Base-by-base conservation (phyloP, 2,113 vertebrate genomes). In the Nematolebias whitei region DNA sequence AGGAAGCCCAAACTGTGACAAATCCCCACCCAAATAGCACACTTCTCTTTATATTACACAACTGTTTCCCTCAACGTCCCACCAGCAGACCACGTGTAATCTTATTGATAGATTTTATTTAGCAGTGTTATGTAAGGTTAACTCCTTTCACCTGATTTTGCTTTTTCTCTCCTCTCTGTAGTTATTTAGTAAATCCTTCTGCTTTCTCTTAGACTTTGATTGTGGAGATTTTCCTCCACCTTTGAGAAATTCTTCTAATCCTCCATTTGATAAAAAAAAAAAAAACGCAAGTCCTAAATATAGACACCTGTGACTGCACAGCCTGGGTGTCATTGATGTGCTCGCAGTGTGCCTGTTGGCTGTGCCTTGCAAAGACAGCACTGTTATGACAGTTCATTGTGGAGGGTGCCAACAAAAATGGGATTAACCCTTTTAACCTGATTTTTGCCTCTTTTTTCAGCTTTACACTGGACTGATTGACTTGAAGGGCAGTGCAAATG, bases 331-430 rank as follows among this genome's bases (percentile, higher is more conserved):
- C 75, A 78, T 41, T 82, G 75, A 80, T 78, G 76, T 79, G 85
- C 85, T 85, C 50, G 67, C 76, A 85, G 81, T 72, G 59, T 84
- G 77, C 77, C 83, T 81, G 58, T 73, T 74, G 82, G 85, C 80
- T 53, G 76, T 83, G 73, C 74, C 87, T 67, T 48, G 76, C 50
- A 78, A 84, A 86, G 74, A 79, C 76, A 74, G 64, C 32, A 12
- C 35, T 20, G 39, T 78, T 79, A 75, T 76, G 80, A 90, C 79
- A 87, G 79, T 84, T 85, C 77, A 86, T 79, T 84, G 76, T 75
- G 89, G 78, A 73, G 29, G 65, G 53, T 87, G 87, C 84, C 87
- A 87, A 85, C 85, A 84, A 79, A 88, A 87, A 85, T 84, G 86
- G 79, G 76, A 87, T 86, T 84, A 88, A 86, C 85, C 83, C 78